Conservation (phyloP, 2,888 invertebrate genomes). For the Pasiphila rectangulata region DNA sequence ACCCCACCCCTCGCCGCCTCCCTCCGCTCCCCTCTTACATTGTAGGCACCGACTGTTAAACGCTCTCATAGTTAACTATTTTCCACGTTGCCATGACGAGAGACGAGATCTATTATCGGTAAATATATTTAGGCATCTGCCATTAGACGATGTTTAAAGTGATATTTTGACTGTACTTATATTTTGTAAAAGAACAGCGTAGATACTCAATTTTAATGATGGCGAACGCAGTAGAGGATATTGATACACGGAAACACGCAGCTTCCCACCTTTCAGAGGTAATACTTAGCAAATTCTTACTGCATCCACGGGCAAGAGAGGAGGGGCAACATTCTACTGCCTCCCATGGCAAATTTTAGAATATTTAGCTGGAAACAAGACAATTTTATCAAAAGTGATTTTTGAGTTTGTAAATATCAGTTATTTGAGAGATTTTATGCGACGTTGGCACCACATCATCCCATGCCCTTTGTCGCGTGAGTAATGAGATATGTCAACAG, state of each 20-base stretch:
- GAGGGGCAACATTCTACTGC: too few species aligned
- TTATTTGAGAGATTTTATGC: constrained; percentile 19
- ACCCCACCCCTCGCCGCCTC: constrained; percentile 24
- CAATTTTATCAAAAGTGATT: constrained; percentile 1
- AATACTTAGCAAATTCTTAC: too few species aligned
- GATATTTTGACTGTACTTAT: too few species aligned
- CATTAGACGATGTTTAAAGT: not conserved
- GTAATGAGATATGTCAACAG: constrained; percentile 46
- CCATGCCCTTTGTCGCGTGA: constrained; percentile 32
- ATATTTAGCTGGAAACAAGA: not conserved
- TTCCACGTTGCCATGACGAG: constrained; percentile 56
- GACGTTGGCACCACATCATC: constrained; percentile 14
- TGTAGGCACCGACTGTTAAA: constrained; percentile 36
- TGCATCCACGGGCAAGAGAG: too few species aligned
- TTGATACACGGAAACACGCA: too few species aligned
- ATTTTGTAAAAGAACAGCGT: too few species aligned
- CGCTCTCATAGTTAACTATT: constrained; percentile 45
- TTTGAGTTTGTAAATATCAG: too few species aligned
- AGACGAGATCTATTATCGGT: constrained; percentile 37
- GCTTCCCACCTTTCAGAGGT: too few species aligned
- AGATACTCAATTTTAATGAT: too few species aligned
- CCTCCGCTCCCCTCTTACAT: constrained; percentile 18
- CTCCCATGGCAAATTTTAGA: too few species aligned
- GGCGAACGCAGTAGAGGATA: too few species aligned
- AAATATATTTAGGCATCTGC: not conserved